phyloP scores from a whole-genome alignment of 2,797 vertebrate genomes.

The Characodon lateralis region DNA sequence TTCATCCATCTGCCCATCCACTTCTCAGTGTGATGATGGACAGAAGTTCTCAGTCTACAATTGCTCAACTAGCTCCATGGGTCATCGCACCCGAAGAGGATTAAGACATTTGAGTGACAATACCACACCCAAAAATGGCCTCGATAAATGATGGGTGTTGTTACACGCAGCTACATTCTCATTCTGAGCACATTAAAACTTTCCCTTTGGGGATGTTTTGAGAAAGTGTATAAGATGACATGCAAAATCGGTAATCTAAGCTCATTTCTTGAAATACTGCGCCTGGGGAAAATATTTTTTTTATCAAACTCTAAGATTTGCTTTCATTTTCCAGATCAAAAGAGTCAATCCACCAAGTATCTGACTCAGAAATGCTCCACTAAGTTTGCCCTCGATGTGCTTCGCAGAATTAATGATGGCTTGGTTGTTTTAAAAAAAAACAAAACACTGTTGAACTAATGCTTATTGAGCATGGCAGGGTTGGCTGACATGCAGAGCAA shows the following conservation, averaged over 20 bases:
- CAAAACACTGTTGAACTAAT: conserved; percentile 29
- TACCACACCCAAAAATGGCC: conserved; percentile 40
- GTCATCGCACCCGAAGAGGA: conserved; percentile 52
- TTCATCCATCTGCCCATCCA: conserved; percentile 59
- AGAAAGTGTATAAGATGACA: conserved; percentile 13
- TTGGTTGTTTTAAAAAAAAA: conserved; percentile 12
- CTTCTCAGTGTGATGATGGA: conserved; percentile 18
- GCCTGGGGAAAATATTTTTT: conserved; percentile 20
- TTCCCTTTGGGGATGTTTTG: conserved; percentile 16
- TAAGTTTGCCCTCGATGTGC: conserved; percentile 25
- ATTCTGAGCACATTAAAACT: conserved; percentile 20
- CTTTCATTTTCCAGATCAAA: conserved; percentile 54
- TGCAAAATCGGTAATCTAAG: conserved; percentile 17
- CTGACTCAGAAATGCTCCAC: conserved; percentile 26
- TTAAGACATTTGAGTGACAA: conserved; percentile 65
- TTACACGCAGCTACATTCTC: conserved; percentile 38
- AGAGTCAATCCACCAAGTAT: conserved; percentile 20
- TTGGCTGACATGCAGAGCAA: background rate
- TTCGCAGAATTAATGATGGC: conserved; percentile 37
- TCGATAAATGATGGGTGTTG: conserved; percentile 34
- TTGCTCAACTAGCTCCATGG: conserved; percentile 38
- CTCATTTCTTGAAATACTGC: conserved; percentile 18
- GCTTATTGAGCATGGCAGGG: conserved; percentile 23
- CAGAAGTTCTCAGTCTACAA: no score
- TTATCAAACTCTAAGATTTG: conserved; percentile 28